These are phyloP conservation scores for Arrhamphus sclerolepis DNA, from an alignment of 2,797 vertebrate genomes.

Conservation along the genomic window DNA sequence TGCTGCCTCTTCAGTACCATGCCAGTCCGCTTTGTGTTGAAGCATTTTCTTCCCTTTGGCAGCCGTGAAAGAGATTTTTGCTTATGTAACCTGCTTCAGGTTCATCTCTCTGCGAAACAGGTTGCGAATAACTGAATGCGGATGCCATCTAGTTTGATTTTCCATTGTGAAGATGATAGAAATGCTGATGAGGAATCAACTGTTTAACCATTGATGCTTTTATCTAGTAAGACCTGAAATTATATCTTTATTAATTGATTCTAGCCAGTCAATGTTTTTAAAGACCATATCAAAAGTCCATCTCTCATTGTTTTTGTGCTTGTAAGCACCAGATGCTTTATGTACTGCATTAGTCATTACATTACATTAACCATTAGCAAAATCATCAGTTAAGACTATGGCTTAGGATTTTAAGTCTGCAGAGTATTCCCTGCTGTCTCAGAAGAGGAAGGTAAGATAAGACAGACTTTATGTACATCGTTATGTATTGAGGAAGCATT, in stretches of 20 bases:
- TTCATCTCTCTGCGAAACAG: constrained; percentile 26
- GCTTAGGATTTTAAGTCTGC: no score
- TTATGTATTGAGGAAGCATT: no score
- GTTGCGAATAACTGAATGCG: constrained; percentile 13
- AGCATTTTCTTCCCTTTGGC: constrained; percentile 52
- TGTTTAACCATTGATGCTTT: constrained; percentile 1
- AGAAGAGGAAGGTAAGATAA: no score
- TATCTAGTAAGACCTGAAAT: not conserved
- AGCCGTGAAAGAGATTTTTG: constrained; percentile 18
- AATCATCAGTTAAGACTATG: no score
- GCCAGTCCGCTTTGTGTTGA: constrained; percentile 44
- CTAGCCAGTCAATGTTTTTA: not conserved
- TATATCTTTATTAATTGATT: no score
- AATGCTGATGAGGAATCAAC: not conserved
- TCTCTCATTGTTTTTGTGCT: no score
- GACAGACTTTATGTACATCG: no score
- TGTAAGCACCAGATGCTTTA: no score
- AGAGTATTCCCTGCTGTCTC: no score
- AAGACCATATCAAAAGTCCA: not conserved
- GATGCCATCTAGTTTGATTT: constrained; percentile 3
- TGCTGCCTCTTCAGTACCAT: constrained; percentile 40
- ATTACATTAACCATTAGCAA: no score
- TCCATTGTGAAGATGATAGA: not conserved
- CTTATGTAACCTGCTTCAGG: constrained; percentile 54
- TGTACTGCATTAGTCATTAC: no score